Conservation (phyloP, 2,113 vertebrate genomes). For the Cyanistes caeruleus region DNA sequence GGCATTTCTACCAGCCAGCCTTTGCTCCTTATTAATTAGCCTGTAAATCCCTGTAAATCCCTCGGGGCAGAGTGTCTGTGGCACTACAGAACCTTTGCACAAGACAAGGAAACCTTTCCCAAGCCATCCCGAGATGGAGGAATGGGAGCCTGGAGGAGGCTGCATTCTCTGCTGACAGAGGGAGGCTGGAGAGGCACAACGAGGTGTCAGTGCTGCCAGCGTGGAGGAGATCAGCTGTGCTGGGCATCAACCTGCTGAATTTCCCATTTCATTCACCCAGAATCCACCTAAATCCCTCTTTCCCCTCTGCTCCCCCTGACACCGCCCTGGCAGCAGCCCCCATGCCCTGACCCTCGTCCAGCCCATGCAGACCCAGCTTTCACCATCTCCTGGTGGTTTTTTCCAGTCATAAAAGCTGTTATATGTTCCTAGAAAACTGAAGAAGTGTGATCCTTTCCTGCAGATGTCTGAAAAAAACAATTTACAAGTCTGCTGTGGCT, state of each 20-base stretch:
- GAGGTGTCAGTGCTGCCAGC: not conserved
- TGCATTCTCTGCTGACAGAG: not conserved
- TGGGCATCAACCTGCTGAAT: not conserved
- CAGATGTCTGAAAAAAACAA: conserved; percentile 19
- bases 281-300: not conserved
- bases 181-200: not conserved
- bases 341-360: not conserved
- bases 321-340: not conserved
- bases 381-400: not conserved
- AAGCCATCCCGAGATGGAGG: not conserved
- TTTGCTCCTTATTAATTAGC: not conserved
- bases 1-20: not conserved
- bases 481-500: conserved; percentile 12
- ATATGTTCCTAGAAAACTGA: conserved; percentile 22
- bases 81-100: not conserved
- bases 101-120: not conserved
- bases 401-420: conserved; percentile 42
- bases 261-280: not conserved
- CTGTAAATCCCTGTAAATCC: not conserved
- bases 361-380: not conserved
- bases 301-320: not conserved
- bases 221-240: not conserved
- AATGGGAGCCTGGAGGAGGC: not conserved
- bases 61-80: not conserved
- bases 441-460: conserved; percentile 46